A percentile compares a stretch with the other conserved stretches of the same genome.
phyloP scores from a whole-genome alignment of 2,888 invertebrate genomes.

The Zelleria hepariella region DNA sequence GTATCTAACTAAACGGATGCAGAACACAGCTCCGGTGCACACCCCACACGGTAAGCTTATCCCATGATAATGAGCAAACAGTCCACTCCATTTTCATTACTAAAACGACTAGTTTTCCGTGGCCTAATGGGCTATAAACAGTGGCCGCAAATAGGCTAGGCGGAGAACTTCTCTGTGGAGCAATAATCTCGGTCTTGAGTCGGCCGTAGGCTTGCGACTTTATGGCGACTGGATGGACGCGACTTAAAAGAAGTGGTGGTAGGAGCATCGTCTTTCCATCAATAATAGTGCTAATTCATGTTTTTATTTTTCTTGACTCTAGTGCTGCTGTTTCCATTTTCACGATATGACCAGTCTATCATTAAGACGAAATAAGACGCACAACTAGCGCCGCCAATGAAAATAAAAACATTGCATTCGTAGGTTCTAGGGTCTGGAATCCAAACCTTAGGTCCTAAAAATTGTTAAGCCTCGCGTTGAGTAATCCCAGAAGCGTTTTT shows the following conservation, averaged over 20 bases:
- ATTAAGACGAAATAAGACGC: too few relatives aligned
- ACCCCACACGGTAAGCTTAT: slow-evolving; percentile 32
- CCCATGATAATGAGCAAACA: slow-evolving; percentile 53
- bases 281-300: too few relatives aligned
- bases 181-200: slow-evolving; percentile 36
- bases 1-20: not conserved
- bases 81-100: slow-evolving; percentile 65
- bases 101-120: slow-evolving; percentile 51
- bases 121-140: slow-evolving; percentile 63
- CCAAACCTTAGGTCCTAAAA: too few relatives aligned
- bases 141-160: slow-evolving; percentile 49
- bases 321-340: too few relatives aligned
- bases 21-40: not conserved
- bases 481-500: too few relatives aligned
- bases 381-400: too few relatives aligned
- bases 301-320: not conserved
- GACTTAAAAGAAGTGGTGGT: not conserved
- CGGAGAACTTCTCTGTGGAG: slow-evolving; percentile 40
- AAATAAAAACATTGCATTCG: too few relatives aligned
- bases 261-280: too few relatives aligned
- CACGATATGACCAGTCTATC: too few relatives aligned
- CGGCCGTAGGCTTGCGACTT: not conserved
- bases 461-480: too few relatives aligned
- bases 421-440: too few relatives aligned
- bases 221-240: not conserved